These are phyloP conservation scores for Coendou prehensilis DNA, from an alignment of 2,797 vertebrate genomes.

Conservation along the genomic window DNA sequence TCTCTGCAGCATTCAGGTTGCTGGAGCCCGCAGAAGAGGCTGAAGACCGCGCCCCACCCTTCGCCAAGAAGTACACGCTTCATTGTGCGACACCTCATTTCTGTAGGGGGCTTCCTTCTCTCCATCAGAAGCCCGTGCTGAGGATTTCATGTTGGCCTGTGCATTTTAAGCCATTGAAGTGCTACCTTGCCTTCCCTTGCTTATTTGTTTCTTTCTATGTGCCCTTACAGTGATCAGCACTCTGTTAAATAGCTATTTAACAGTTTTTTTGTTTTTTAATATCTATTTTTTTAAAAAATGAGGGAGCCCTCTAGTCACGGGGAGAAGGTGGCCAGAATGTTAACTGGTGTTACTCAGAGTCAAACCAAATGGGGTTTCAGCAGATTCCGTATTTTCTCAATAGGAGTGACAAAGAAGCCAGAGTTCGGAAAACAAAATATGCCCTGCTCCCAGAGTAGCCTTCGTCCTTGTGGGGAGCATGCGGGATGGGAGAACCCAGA, in stretches of 20 bases:
- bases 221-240: background rate
- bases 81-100: background rate
- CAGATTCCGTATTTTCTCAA: background rate
- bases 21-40: background rate
- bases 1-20: background rate
- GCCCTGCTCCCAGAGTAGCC: background rate
- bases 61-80: background rate
- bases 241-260: background rate
- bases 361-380: background rate
- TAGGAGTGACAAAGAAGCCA: background rate
- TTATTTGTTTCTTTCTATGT: background rate
- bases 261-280: background rate
- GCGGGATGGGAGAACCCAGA: background rate
- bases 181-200: background rate
- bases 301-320: background rate
- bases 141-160: background rate
- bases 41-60: background rate
- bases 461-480: background rate
- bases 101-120: background rate
- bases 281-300: background rate
- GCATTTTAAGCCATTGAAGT: background rate
- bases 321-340: background rate
- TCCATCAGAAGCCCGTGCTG: background rate
- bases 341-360: constrained; percentile 10
- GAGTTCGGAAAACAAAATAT: background rate